Base-by-base conservation (phyloP, 92 coral and sea anemone genomes). In the Isaurus tuberculatus region DNA sequence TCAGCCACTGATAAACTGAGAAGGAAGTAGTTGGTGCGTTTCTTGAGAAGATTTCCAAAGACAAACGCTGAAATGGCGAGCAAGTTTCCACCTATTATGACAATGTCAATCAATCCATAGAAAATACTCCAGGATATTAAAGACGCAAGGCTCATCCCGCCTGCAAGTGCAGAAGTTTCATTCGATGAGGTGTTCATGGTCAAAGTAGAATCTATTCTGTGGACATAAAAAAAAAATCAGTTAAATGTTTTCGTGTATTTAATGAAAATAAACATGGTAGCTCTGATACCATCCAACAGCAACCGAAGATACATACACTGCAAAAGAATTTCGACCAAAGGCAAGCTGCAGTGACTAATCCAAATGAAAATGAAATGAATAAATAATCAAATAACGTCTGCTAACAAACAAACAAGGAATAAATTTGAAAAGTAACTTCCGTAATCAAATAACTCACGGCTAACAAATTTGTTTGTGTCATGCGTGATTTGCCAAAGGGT, bases 1-100 rank as follows among this genome's bases (percentile, higher is more conserved):
- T 77, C 82, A 40, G 82, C 82, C 33, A 77, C 82, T 77, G 82
- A 77, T 7, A 77, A 65, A 22, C 82, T 77, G 70, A 77, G 82
- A 23, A 77, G 82, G 14, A 77, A 77, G 37, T 77, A 77, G 82
- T 77, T 77, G 26, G 82, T 77, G 15, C 82, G 82, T 77, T 60
- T 77, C 70, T 77, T 77, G 23, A 77, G 82, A 19, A 77, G 82
- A 58, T 57, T 77, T 23, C 82, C 82, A 22, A 58, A 16, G 34
- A 77, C 70, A 16, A 77, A 77, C 9, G 82, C 82, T 29, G 82
- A 49, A 36, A 77, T 58, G 49, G 82, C 82, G 7, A 77, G 55
- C 31, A 60, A 2, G 20, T 77, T 77, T 0, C 82, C 82, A 8
- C 82, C 70, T 27, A 77, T 34, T 5, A 77, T 77, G 1, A 53